Conservation (phyloP, 2,797 vertebrate genomes). For the Novumbra hubbsi region DNA sequence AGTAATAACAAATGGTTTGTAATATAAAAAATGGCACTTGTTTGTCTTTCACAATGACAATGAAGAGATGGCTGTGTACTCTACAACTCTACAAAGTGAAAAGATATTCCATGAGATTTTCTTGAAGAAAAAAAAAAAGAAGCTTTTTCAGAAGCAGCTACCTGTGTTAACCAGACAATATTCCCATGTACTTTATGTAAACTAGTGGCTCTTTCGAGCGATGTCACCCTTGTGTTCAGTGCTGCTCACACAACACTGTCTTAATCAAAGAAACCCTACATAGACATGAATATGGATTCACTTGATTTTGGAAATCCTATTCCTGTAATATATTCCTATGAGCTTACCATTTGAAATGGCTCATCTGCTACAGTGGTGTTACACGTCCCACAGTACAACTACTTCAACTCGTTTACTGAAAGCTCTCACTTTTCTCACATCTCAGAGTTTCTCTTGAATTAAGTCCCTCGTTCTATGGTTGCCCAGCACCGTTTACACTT, state of each 20-base stretch:
- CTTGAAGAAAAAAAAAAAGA: slow-evolving; percentile 24
- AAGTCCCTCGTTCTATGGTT: no score
- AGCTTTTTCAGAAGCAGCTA: slow-evolving; percentile 50
- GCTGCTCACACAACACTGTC: slow-evolving; percentile 59
- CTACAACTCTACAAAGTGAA: slow-evolving; percentile 40
- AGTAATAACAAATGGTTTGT: slow-evolving; percentile 37
- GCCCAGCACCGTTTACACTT: no score
- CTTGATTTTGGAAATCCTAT: neutral
- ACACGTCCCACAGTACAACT: neutral
- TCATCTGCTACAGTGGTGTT: slow-evolving; percentile 54
- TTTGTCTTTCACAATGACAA: slow-evolving; percentile 61
- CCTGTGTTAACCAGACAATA: slow-evolving; percentile 48
- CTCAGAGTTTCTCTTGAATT: neutral
- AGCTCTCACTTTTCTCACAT: neutral
- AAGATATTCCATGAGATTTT: slow-evolving; percentile 54
- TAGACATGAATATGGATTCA: neutral
- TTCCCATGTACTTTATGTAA: slow-evolving; percentile 39
- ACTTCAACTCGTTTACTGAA: slow-evolving; percentile 16
- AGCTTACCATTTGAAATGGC: slow-evolving; percentile 68
- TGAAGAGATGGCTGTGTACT: slow-evolving; percentile 53
- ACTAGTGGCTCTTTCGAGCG: slow-evolving; percentile 49
- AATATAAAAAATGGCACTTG: slow-evolving; percentile 38
- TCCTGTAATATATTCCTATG: neutral
- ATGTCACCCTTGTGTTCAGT: slow-evolving; percentile 62
- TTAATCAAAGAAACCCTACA: neutral